Conservation (phyloP, 1,140 invertebrate species). For the Calliopsis andreniformis region DNA sequence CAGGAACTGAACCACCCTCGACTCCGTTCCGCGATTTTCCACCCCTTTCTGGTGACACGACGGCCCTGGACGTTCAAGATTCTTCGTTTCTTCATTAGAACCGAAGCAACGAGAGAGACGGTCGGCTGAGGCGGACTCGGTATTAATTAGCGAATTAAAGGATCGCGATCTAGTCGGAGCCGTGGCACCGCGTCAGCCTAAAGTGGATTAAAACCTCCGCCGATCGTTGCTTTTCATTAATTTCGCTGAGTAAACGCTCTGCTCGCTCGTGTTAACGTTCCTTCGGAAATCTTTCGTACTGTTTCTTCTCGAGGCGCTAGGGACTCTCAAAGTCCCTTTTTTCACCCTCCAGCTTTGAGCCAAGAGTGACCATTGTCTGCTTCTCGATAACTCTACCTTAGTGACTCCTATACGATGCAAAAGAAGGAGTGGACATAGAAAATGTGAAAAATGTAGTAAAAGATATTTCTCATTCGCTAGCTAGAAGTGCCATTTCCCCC, state of each 20-base stretch:
- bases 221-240: constrained; percentile 67
- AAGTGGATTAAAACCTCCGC: constrained; percentile 72
- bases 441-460: no score
- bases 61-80: constrained; percentile 62
- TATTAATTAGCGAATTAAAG: constrained; percentile 79
- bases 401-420: no score
- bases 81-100: constrained; percentile 69
- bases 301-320: not conserved
- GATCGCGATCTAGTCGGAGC: constrained; percentile 60
- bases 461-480: no score
- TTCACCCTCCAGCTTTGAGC: no score
- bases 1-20: constrained; percentile 26
- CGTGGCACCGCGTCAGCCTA: constrained; percentile 19
- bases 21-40: constrained; percentile 36
- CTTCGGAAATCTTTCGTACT: constrained; percentile 13
- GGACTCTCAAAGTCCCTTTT: no score
- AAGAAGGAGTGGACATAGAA: no score
- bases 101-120: not conserved
- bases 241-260: constrained; percentile 64
- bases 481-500: no score
- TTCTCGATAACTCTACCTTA: no score
- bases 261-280: not conserved
- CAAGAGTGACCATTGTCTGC: no score
- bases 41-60: constrained; percentile 38
- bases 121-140: constrained; percentile 42